Base-by-base conservation (phyloP, 1,140 invertebrate genomes). In the Physella acuta region DNA sequence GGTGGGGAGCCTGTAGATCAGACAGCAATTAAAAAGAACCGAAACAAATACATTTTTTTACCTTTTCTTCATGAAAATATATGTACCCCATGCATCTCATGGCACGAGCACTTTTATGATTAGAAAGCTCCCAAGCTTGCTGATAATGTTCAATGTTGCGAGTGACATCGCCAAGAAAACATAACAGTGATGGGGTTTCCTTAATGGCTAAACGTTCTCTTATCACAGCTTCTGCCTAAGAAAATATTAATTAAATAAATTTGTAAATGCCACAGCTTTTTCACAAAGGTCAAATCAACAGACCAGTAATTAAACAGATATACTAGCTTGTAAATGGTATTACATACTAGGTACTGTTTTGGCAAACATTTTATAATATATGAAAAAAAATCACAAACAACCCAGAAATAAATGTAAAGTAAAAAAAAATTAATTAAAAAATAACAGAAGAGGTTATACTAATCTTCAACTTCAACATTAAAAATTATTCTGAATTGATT, bases 51-150 rank as follows among this genome's bases (percentile, higher is more conserved):
- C n/a, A n/a, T n/a, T n/a, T n/a, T n/a, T n/a, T n/a, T 68, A 84
- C 81, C 72, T 82, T 71, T 71, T 78, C 69, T 51, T 78, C 73
- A 28, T 69, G 67, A 37, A 84, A 78, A 66, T 80, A 78, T 14
- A 79, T 58, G 61, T 79, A 81, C 3, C 75, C 83, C 63, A 84
- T 73, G 68, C 79, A 78, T 20, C 79, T 73, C 77, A 80, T 77
- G 11, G 82, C 76, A 17, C 83, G 70, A 3, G 81, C 76, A 73
- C 75, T 79, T 33, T 68, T 55, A 51, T 81, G 84, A 24, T 90
- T 89, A 0, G 94, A 97, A 61, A 98, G 86, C 77, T 92, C 88
- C 94, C 95, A 98, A 0, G 95, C 95, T 79, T 91, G 92, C 75
- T 93, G 88, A 82, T 97, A 99, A 82, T 90, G 91, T 60, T 84